These are phyloP conservation scores for Etheostoma perlongum DNA, from an alignment of 2,797 vertebrate species.

Conservation along the genomic window DNA sequence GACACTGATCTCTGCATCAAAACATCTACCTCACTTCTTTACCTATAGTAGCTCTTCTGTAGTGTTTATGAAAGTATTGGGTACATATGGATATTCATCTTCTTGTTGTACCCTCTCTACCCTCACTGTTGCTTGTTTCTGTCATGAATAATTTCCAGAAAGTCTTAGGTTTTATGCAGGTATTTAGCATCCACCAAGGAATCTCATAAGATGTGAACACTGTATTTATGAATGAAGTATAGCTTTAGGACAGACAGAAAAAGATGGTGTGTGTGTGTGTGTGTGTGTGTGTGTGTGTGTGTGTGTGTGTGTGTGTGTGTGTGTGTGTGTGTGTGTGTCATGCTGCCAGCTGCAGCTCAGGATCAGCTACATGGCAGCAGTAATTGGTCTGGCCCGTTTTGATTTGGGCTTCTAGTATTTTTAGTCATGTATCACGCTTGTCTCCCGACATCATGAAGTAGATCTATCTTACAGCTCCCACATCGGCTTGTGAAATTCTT, in stretches of 20 bases:
- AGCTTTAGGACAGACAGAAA: constrained; percentile 33
- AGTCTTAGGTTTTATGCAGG: not conserved
- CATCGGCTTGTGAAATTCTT: constrained; percentile 15
- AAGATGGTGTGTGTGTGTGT: constrained; percentile 14
- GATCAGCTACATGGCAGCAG: constrained; percentile 49
- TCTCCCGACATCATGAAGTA: constrained; percentile 38
- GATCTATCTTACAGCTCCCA: constrained; percentile 27
- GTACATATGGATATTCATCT: not conserved
- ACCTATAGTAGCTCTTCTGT: not conserved
- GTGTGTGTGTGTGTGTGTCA: constrained; percentile 3
- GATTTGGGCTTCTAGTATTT: constrained; percentile 60
- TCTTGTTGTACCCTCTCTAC: not conserved
- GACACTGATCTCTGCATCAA: constrained; percentile 1
- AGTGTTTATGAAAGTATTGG: not conserved
- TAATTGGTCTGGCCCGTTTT: constrained; percentile 56
- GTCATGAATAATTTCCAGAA: not conserved
- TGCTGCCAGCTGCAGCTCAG: constrained; percentile 58
- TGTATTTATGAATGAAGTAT: constrained; percentile 50
- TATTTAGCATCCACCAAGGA: constrained; percentile 3
- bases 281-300: too few relatives aligned
- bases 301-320: too few relatives aligned
- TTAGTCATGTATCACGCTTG: constrained; percentile 51
- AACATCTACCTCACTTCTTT: constrained; percentile 1
- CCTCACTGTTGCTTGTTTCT: constrained; percentile 1
- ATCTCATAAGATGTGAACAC: constrained; percentile 12